These are phyloP conservation scores for Pelecanus crispus DNA, from an alignment of 2,113 vertebrate genomes.

Conservation along the genomic window DNA sequence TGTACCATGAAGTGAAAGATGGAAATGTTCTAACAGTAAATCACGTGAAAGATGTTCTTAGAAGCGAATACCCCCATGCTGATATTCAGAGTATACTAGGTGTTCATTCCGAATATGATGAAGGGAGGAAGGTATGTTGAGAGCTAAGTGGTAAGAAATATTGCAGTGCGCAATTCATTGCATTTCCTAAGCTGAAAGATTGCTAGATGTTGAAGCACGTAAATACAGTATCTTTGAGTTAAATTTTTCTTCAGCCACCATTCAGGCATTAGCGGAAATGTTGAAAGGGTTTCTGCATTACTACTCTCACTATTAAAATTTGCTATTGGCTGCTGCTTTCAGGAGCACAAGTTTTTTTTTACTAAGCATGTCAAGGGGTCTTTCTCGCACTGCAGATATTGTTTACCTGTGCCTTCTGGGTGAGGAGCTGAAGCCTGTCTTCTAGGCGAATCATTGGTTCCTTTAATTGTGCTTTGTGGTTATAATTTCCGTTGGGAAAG, in stretches of 20 bases:
- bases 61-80: constrained; percentile 81
- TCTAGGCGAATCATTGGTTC: neutral
- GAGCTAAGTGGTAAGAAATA: neutral
- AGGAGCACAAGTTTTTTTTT: neutral
- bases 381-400: neutral
- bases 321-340: neutral
- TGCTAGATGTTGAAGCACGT: neutral
- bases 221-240: neutral
- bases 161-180: neutral
- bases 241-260: neutral
- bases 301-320: neutral
- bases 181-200: neutral
- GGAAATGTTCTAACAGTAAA: constrained; percentile 76
- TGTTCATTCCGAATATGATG: constrained; percentile 80
- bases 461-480: neutral
- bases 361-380: neutral
- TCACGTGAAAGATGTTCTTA: constrained; percentile 76
- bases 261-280: neutral
- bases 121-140: constrained; percentile 79
- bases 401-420: neutral
- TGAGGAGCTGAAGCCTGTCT: neutral
- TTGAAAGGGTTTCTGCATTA: neutral
- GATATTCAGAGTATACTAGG: constrained; percentile 79
- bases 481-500: neutral
- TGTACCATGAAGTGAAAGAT: constrained; percentile 79